Base-by-base conservation (phyloP, 2,888 invertebrate species). In the Chydorus sphaericus region DNA sequence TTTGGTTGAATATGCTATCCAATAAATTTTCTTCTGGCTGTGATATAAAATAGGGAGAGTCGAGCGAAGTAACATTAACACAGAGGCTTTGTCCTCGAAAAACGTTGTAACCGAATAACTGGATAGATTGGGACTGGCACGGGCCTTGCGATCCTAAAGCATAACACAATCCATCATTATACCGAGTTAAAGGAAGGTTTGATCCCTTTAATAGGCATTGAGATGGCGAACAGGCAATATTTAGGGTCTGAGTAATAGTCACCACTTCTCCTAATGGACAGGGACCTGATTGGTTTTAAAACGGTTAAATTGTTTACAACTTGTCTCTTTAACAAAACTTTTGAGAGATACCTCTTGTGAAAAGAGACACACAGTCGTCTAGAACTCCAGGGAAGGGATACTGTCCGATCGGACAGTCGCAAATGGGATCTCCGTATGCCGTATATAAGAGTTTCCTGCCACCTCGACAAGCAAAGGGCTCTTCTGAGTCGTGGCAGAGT, bases 361-460 rank as follows among this genome's bases (percentile, higher is more conserved):
- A 55, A 11, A 55, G 33, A n/a, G 33, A 49, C 11, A 55, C 55
- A 18, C 55, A 55, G 29, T 48, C 48, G 49, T 36, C 39, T 7
- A 36, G 16, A 8, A 23, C 48, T 10, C 49, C 30, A 10, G 55
- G 55, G 28, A 49, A 55, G 10, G 55, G 48, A 28, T 55, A 55
- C 28, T 55, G 49, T 26, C 55, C 55, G 4, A 49, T 29, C 3
- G 55, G 55, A 7, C 55, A 55, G 28, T 55, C 55, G 36, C 55
- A 55, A 16, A 55, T 26, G 4, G 55, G 55, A n/a, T 55, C 55
- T 26, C 55, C 55, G 55, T 48, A 55, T 18, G 55, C 55, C 7
- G 48, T 48, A 36, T 55, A 55, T 28, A 33, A 55, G 16, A 55
- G 55, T 14, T 49, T 31, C 8, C 55, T 31, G n/a, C 55, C 55